Conservation (phyloP, 2,113 vertebrate species). For the Leptodactylus fuscus region DNA sequence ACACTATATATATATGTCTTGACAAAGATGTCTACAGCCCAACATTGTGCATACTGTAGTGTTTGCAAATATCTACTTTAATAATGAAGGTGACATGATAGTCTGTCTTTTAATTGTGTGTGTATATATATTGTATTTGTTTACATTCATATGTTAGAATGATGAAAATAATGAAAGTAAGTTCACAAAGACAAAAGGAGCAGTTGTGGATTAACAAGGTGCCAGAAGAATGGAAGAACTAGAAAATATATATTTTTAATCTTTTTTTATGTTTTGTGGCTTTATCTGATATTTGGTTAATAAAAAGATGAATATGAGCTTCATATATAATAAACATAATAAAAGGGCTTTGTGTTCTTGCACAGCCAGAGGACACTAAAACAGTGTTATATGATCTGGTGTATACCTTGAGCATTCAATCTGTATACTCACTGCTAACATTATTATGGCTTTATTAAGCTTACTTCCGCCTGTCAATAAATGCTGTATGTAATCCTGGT, state of each 20-base stretch:
- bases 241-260: not conserved
- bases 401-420: not conserved
- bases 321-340: not conserved
- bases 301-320: not conserved
- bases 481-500: not conserved
- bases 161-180: no score
- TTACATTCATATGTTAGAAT: no score
- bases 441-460: not conserved
- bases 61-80: no score
- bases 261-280: not conserved
- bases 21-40: no score
- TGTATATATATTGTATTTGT: no score
- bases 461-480: constrained; percentile 18
- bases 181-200: no score
- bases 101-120: no score
- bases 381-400: constrained; percentile 2
- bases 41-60: no score
- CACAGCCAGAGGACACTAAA: not conserved
- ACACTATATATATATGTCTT: no score
- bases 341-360: not conserved
- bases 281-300: not conserved
- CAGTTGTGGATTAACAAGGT: no score
- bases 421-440: not conserved
- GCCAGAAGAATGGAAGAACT: not conserved
- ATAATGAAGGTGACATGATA: no score